Base-by-base conservation (phyloP, 2,113 vertebrate species). In the Atrichornis clamosus region DNA sequence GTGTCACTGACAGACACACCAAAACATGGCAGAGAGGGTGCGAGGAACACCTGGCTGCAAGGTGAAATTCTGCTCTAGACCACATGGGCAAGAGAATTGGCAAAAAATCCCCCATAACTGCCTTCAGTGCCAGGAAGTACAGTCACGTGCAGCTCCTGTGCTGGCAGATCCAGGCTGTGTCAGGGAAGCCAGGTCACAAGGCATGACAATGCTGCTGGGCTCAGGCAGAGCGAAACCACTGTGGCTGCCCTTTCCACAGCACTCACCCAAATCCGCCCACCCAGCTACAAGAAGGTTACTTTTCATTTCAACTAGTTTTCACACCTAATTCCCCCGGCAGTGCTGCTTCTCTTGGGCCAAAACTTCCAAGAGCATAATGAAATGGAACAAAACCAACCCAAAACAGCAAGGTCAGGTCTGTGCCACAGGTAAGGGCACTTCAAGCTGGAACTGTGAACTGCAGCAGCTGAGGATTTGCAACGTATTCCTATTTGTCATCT, bases 361-460 rank as follows among this genome's bases (percentile, higher is more conserved):
- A 80, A 46, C 26, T 65, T 88, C 35, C 44, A 49, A 9, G 75
- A 72, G 50, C 14, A 0, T 27, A 56, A 67, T 7, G 3, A 82
- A 87, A 55, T 0, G 2, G 30, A 89, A 80, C 41, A 60, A 82
- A 79, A 30, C 13, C 62, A 58, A 63, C 62, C 22, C 5, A 2
- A 56, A 72, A 58, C 0, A 28, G 32, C 0, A 3, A 89, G 68
- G n/a, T 42, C 42, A 78, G 0, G 1, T 44, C n/a, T 77, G 15
- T 53, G 70, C 35, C 44, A 37, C 13, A 28, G 17, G 15, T 4
- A 44, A 59, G 3, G 11, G 42, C 39, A 42, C 75, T 47, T 68
- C 23, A 52, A 52, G 56, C 16, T 76, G 58, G 13, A 39, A 24
- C 11, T 0, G 0, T 28, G 67, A 87, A 42, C 55, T 62, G 56